Percentiles rank a stretch among this genome's conserved stretches.
Conservation (phyloP, 2,888 invertebrate genomes). For the Cheilosia grossa region DNA sequence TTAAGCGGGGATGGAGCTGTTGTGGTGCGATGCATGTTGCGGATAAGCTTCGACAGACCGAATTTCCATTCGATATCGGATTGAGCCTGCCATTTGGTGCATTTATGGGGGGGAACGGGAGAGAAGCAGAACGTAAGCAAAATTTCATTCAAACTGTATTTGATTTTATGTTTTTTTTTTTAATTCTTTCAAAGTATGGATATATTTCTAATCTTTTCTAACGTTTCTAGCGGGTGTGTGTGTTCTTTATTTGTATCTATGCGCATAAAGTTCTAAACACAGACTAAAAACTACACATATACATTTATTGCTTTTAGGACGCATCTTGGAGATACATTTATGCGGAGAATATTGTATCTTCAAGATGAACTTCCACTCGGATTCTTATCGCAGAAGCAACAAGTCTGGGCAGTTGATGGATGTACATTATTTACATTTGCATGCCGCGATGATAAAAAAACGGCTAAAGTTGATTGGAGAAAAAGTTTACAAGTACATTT, state of each 20-base stretch:
- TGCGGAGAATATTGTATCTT: constrained; percentile 75
- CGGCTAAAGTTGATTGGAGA: constrained; percentile 20
- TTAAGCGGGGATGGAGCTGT: constrained; percentile 99
- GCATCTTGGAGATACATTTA: constrained; percentile 77
- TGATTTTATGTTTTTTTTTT: constrained; percentile 13
- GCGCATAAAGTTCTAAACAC: constrained; percentile 64
- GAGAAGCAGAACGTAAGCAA: constrained; percentile 72
- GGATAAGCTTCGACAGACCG: constrained; percentile 97
- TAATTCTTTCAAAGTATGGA: constrained; percentile 35
- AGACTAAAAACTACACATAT: constrained; percentile 62
- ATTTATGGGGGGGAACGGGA: constrained; percentile 51
- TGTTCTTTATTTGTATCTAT: constrained; percentile 40
- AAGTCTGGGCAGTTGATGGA: constrained; percentile 84
- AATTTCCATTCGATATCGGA: constrained; percentile 99
- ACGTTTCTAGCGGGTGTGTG: constrained; percentile 29
- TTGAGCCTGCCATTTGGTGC: constrained; percentile 89
- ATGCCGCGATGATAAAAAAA: constrained; percentile 30
- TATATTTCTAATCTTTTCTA: constrained; percentile 47
- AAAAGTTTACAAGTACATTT: constrained; percentile 15
- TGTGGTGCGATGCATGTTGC: constrained; percentile 99
- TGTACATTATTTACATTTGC: constrained; percentile 77
- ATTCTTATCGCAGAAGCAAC: constrained; percentile 79
- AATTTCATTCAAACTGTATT: constrained; percentile 34
- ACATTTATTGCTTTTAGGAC: constrained; percentile 42
- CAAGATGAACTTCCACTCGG: constrained; percentile 67